Evolutionary conservation across 2,113 vertebrate species (phyloP).

Genomic region (Microtus ochrogaster): DNA sequence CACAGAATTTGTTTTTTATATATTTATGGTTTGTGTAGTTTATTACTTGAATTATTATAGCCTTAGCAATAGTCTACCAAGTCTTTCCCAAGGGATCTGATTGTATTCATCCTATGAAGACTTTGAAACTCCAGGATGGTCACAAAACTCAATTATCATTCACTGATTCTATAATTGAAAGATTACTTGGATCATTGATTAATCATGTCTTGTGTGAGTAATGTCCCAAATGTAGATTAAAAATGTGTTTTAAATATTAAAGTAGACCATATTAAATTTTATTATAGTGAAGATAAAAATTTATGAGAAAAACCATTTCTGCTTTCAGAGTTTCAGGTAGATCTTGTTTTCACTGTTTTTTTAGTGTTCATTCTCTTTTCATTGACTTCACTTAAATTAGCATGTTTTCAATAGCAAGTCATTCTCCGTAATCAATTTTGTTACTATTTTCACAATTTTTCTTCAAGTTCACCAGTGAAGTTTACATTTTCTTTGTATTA

Average conservation of each 20-base stretch:
- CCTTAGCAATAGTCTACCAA: neutral
- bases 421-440: neutral
- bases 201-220: neutral
- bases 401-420: neutral
- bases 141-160: neutral
- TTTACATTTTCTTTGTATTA: neutral
- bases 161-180: neutral
- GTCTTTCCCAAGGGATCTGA: neutral
- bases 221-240: neutral
- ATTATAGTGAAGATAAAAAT: neutral
- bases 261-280: neutral
- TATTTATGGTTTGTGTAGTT: neutral
- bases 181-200: neutral
- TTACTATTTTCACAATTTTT: neutral
- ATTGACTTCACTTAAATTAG: neutral
- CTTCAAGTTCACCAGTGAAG: neutral
- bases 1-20: neutral
- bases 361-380: neutral
- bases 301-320: neutral
- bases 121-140: neutral
- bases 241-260: neutral
- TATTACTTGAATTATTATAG: neutral
- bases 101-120: neutral
- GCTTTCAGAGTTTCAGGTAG: neutral
- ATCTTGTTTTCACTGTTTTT: neutral